Evolutionary conservation across 2,888 invertebrate genomes (phyloP), one percentile per base, ranked within the genome.

Genomic region (Napeogenes inachia): DNA sequence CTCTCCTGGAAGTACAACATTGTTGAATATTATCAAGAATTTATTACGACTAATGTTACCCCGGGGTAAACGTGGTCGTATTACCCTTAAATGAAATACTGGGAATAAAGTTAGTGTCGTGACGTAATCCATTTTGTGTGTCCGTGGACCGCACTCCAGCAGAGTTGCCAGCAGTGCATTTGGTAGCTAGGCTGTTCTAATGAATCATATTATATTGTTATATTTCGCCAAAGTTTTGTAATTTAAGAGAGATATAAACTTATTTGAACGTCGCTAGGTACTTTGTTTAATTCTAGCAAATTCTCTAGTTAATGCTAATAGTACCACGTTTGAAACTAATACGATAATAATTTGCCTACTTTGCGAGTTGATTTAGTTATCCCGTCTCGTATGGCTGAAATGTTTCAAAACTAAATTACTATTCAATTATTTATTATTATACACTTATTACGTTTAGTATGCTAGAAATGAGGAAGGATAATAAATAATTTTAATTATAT

Each of bases 401-500:
- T 87, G 85, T 87, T 90, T 89, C 82, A 81, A 86, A 21, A 87
- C 83, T 89, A 89, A 90, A 89, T 87, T 86, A 89, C 82, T 89
- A 90, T 89, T 89, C 89, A 89, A 90, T 90, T 90, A 90, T 90
- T 89, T 89, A 88, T 87, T 87, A 88, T 90, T 90, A 91, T 90
- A 91, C 91, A 91, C 88, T 91, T 90, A 91, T 91, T 91, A 91
- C 86, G 91, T 91, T 91, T 91, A 91, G 91, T 90, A 91, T 91
- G 91, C 91, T 91, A 91, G 91, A 89, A 86, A 88, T 91, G 89
- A 91, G 87, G 91, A 89, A 91, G 82, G 91, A 91, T 91, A 91
- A 91, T 91, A 91, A 91, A 91, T 91, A 91, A 91, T 91, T 91
- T 91, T 91, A 91, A 91, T 90, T 90, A 91, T 91, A 91, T 89